Conservation (phyloP, 23 tunicate genomes). For the Corella eumyota region DNA sequence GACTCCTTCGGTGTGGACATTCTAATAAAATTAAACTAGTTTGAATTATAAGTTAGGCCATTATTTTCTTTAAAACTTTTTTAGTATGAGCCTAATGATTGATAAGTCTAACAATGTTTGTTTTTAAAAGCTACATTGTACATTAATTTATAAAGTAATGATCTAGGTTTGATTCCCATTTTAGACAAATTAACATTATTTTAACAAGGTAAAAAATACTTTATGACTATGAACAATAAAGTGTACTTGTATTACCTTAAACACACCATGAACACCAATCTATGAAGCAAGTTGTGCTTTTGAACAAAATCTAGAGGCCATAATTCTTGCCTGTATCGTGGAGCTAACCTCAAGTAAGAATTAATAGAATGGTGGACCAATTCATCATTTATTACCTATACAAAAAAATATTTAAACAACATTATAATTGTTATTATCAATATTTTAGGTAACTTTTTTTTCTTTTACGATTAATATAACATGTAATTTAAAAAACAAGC, state of each 20-base stretch:
- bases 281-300: constrained; percentile 49
- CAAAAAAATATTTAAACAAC: not conserved
- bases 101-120: too few species aligned
- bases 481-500: not conserved
- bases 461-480: not conserved
- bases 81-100: too few species aligned
- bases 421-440: not conserved
- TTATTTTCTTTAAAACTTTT: too few species aligned
- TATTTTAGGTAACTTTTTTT: not conserved
- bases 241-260: constrained; percentile 21
- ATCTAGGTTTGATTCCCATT: too few species aligned
- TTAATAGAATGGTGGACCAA: constrained; percentile 40
- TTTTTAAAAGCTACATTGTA: too few species aligned
- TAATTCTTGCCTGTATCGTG: constrained; percentile 23
- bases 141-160: too few species aligned
- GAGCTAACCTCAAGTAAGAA: constrained; percentile 55
- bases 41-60: not conserved
- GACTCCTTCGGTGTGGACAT: constrained; percentile 86
- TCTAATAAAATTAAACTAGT: constrained; percentile 9
- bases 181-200: too few species aligned
- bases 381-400: constrained; percentile 60
- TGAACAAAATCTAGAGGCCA: constrained; percentile 42
- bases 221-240: too few species aligned
- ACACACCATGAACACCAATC: constrained; percentile 49
- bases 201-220: not conserved